These are phyloP conservation scores for Cariama cristata DNA, from an alignment of 2,113 vertebrate species.

Conservation along the genomic window DNA sequence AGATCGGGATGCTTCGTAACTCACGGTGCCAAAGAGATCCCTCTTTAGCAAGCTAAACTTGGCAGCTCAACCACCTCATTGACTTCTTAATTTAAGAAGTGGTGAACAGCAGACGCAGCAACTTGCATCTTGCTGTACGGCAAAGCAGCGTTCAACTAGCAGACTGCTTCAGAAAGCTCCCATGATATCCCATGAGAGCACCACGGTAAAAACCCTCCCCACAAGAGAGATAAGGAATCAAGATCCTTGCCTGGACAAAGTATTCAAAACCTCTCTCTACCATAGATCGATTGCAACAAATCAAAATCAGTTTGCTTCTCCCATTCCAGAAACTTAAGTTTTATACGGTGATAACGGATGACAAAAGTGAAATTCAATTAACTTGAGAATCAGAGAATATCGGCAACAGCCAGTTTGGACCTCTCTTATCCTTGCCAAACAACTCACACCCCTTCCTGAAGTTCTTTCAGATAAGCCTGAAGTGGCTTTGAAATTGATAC, in stretches of 20 bases:
- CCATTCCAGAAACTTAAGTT: background rate
- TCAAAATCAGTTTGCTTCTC: background rate
- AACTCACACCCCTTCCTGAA: background rate
- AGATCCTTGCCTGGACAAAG: background rate
- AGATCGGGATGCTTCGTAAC: rapidly evolving
- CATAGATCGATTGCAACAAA: background rate
- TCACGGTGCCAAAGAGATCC: background rate
- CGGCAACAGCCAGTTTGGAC: background rate
- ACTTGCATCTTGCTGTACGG: background rate
- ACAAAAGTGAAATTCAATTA: background rate
- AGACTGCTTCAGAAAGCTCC: background rate
- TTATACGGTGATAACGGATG: background rate
- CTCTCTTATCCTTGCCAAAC: background rate
- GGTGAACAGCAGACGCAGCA: background rate
- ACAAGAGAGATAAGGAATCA: background rate
- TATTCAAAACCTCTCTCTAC: background rate
- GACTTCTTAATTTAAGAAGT: background rate
- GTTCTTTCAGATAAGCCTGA: background rate
- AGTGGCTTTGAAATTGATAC: background rate
- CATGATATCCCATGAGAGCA: background rate
- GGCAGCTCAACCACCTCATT: background rate
- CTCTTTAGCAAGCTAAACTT: background rate
- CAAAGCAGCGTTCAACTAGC: background rate
- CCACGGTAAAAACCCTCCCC: background rate
- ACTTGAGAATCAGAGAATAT: background rate